Percentiles rank a stretch among this genome's conserved stretches.
phyloP scores from a whole-genome alignment of 2,888 invertebrate species.

The Lasioglossum calceatum region DNA sequence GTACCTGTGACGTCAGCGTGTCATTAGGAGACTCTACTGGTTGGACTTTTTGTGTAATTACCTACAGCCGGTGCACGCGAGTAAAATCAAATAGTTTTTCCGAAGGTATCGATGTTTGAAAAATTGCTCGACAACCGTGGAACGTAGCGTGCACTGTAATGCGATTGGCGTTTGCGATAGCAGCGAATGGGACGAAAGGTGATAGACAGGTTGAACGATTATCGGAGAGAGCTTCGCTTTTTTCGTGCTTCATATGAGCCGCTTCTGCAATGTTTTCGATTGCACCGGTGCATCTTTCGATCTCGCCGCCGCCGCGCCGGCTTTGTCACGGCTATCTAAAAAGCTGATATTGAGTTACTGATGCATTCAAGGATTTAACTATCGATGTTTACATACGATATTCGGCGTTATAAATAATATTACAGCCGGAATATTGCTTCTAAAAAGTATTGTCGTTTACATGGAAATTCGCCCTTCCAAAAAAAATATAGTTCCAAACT shows the following conservation, averaged over 20 bases:
- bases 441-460: neutral
- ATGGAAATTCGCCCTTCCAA: neutral
- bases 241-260: constrained; percentile 14
- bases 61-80: neutral
- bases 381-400: neutral
- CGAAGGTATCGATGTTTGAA: constrained; percentile 39
- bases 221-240: constrained; percentile 41
- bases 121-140: constrained; percentile 46
- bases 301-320: neutral
- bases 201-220: constrained; percentile 47
- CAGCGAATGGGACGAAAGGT: constrained; percentile 28
- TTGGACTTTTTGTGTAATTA: neutral
- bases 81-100: neutral
- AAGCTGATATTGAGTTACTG: constrained; percentile 16
- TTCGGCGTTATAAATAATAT: neutral
- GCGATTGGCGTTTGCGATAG: constrained; percentile 43
- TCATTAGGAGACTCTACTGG: neutral
- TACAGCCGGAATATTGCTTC: neutral
- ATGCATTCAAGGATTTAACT: neutral
- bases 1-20: neutral
- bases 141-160: constrained; percentile 20
- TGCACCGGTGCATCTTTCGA: constrained; percentile 8
- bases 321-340: constrained; percentile 19
- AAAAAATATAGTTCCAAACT: neutral
- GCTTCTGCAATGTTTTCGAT: constrained; percentile 39